phyloP scores from a whole-genome alignment of 2,888 invertebrate genomes.

The Byasa hedistus region DNA sequence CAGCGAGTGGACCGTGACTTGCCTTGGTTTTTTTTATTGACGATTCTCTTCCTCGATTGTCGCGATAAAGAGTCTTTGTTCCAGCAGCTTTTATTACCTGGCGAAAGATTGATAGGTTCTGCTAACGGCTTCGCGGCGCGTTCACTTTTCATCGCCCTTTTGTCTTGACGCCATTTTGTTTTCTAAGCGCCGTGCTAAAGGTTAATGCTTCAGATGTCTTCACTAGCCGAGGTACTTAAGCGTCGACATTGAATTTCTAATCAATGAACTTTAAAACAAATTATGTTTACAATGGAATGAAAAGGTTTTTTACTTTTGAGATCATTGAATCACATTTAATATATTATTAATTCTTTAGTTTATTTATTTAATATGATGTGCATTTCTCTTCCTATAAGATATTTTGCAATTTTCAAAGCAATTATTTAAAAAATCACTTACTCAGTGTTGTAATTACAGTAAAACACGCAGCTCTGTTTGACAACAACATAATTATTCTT shows the following conservation, averaged over 20 bases:
- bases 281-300: background rate
- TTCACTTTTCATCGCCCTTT: constrained; percentile 17
- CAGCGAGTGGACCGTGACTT: constrained; percentile 29
- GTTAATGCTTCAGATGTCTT: constrained; percentile 11
- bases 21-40: constrained; percentile 31
- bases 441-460: too few species aligned
- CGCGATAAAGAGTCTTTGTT: constrained; percentile 31
- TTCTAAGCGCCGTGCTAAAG: constrained; percentile 9
- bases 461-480: too few species aligned
- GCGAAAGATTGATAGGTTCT: constrained; percentile 28
- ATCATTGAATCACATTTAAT: background rate
- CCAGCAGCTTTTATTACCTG: constrained; percentile 27
- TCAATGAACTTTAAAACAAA: constrained; percentile 1
- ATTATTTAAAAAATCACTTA: too few species aligned
- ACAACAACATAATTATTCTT: too few species aligned
- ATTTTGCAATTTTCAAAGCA: background rate
- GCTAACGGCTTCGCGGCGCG: constrained; percentile 13
- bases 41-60: constrained; percentile 32
- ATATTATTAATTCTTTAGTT: background rate
- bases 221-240: background rate
- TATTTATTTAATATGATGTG: background rate
- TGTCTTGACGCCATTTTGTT: constrained; percentile 13
- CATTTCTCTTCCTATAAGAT: background rate
- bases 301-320: background rate
- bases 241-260: constrained; percentile 3